Evolutionary conservation across 2,113 vertebrate genomes (phyloP).

Genomic region (Pedetes capensis): DNA sequence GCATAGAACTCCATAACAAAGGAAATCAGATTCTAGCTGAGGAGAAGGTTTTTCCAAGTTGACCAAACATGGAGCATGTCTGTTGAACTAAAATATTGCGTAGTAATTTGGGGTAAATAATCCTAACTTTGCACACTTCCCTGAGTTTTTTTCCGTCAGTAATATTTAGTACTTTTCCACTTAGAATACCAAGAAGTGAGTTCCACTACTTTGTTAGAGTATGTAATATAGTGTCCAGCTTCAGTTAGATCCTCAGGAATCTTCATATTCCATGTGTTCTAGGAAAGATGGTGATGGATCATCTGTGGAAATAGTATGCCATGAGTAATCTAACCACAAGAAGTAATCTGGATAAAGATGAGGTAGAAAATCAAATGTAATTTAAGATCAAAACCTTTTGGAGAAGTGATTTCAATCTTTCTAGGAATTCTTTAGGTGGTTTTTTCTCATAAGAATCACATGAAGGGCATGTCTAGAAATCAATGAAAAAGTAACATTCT

Average conservation of each 20-base stretch:
- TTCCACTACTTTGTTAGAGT: slow-evolving; percentile 65
- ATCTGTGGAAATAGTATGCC: slow-evolving; percentile 77
- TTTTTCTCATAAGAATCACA: slow-evolving; percentile 80
- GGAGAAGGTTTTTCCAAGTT: not conserved
- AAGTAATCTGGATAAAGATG: fast-evolving
- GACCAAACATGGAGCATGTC: not conserved
- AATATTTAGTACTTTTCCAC: not conserved
- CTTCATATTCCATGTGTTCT: slow-evolving; percentile 20
- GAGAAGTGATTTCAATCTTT: slow-evolving; percentile 76
- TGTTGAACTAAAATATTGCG: not conserved
- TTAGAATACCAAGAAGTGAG: slow-evolving; percentile 34
- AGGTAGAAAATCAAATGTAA: not conserved
- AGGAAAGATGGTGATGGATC: slow-evolving; percentile 38
- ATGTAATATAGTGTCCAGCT: slow-evolving; percentile 76
- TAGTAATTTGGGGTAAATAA: not conserved
- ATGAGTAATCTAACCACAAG: not conserved
- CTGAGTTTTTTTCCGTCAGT: slow-evolving; percentile 38
- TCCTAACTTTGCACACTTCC: not conserved
- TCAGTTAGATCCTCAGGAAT: slow-evolving; percentile 64
- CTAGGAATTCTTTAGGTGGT: slow-evolving; percentile 73
- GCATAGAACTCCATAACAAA: not conserved
- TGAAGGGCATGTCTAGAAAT: slow-evolving; percentile 75
- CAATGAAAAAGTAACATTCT: slow-evolving; percentile 42
- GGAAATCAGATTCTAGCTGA: not conserved
- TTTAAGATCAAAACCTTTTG: slow-evolving; percentile 74